Base-by-base conservation (phyloP, 2,888 invertebrate species). In the Blera fallax region DNA sequence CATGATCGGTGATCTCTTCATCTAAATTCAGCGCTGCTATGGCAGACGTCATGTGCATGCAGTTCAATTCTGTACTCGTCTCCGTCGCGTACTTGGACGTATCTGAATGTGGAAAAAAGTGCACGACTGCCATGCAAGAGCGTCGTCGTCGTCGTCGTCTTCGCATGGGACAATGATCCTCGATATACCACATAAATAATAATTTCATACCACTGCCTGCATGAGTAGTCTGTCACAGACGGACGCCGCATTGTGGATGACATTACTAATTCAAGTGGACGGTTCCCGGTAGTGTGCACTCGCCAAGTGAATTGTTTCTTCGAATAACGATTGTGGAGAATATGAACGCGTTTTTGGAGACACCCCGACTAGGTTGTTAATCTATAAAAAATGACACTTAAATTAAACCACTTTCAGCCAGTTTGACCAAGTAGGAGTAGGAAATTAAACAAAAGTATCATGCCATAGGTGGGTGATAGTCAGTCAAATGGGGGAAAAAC, bases 1-100 rank as follows among this genome's bases (percentile, higher is more conserved):
- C 76, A 81, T 70, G 85, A 80, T 81, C 80, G 76, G 76, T 76
- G 85, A 85, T 85, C 85, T 85, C 85, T 85, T 85, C 85, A 85
- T 85, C 81, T 77, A 77, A 77, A 81, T 81, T 70, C 85, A 77
- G 29, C 67, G 29, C 60, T 43, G 52, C 8, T 32, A 43, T 70
- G 45, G 58, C 65, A 60, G 50, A 69, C 79, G 65, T 60, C 48
- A 69, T 54, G 77, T 60, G 48, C 62, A 65, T 76, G 24, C 18
- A 29, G 48, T 60, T 58, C 62, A 54, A 74, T 74, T 74, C 43
- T 32, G 14, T 54, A 74, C 60, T 50, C 62, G 58, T 58, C 32
- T 58, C 32, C 54, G 34, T 3, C 40, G 40, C 14, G 40, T 40
- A 21, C 48, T 45, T 16, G 18, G 18, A 18, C 37, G 32, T 40